These are phyloP conservation scores for Pseudois nayaur DNA, from an alignment of 2,113 vertebrate species.

Conservation along the genomic window DNA sequence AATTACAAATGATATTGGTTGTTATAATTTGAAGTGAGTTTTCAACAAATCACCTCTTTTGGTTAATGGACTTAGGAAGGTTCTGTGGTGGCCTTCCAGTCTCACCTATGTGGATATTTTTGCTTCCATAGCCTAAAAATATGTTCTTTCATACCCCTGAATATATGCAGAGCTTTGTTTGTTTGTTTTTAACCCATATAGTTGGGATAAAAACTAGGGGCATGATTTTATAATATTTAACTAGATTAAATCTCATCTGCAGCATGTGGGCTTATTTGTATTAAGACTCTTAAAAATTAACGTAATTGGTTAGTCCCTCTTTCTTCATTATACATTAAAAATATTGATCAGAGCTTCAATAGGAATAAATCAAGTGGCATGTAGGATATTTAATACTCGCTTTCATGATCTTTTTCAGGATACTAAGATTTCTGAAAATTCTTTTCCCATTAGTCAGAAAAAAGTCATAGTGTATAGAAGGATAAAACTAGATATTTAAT, in stretches of 20 bases:
- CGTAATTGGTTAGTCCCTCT: background rate
- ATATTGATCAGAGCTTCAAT: background rate
- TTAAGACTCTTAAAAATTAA: background rate
- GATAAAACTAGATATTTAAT: background rate
- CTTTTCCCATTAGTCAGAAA: background rate
- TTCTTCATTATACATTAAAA: background rate
- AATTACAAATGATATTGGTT: background rate
- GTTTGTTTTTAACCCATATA: background rate
- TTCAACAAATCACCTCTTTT: background rate
- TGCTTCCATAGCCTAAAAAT: background rate
- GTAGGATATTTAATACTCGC: background rate
- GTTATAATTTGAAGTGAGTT: background rate
- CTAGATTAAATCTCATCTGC: background rate
- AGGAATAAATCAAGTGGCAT: background rate
- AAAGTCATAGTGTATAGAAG: background rate
- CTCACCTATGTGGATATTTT: background rate
- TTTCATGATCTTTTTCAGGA: background rate
- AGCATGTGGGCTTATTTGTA: background rate
- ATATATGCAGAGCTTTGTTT: background rate
- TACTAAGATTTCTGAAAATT: background rate
- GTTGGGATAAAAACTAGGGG: background rate
- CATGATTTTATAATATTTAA: conserved; percentile 3
- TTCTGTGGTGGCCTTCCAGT: background rate
- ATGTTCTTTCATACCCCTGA: background rate
- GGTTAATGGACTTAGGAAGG: background rate